Conservation (phyloP, 1,140 invertebrate species). For the Thrips palmi region DNA sequence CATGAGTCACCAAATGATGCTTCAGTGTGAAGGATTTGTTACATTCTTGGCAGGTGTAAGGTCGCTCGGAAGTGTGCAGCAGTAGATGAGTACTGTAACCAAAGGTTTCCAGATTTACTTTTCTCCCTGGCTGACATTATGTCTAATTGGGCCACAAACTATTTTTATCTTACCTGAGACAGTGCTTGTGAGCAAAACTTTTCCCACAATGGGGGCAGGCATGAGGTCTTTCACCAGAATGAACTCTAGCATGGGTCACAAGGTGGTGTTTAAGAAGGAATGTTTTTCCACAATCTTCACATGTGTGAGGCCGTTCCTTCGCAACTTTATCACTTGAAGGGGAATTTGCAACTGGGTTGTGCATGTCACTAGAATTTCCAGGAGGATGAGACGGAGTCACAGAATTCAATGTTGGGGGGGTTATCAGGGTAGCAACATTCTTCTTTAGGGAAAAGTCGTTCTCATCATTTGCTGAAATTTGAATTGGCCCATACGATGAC, state of each 20-base stretch:
- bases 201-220: constrained; percentile 71
- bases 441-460: constrained; percentile 6
- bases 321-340: constrained; percentile 6
- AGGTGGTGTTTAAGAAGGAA: constrained; percentile 66
- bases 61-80: constrained; percentile 59
- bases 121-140: too few species aligned
- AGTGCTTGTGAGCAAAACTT: constrained; percentile 68
- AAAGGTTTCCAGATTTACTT: too few species aligned
- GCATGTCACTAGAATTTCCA: too few species aligned
- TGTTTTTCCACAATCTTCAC: constrained; percentile 63
- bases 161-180: too few species aligned
- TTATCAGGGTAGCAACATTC: background rate
- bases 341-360: background rate
- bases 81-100: constrained; percentile 41
- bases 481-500: constrained; percentile 1
- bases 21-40: constrained; percentile 73
- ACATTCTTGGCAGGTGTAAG: constrained; percentile 66
- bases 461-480: background rate
- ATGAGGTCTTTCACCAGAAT: constrained; percentile 61
- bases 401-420: too few species aligned
- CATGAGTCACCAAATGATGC: constrained; percentile 22
- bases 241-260: constrained; percentile 56
- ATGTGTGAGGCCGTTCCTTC: constrained; percentile 60
- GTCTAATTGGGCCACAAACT: too few species aligned
- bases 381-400: too few species aligned